Conservation (phyloP, 2,113 vertebrate genomes). For the Melanerpes formicivorus region DNA sequence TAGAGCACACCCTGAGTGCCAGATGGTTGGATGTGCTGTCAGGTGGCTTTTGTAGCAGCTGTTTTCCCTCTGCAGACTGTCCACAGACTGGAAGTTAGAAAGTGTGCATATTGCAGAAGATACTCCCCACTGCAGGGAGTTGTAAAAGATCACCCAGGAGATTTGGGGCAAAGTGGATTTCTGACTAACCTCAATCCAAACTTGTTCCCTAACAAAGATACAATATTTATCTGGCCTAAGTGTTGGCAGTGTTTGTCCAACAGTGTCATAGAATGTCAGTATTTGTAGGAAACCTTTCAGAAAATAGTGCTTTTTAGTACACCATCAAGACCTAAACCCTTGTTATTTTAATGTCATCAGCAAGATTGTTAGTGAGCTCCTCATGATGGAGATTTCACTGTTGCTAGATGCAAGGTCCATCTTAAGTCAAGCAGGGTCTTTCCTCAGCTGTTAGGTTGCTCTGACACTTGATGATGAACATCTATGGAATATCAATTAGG, state of each 20-base stretch:
- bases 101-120: neutral
- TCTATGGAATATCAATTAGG: neutral
- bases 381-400: neutral
- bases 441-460: neutral
- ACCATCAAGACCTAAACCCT: neutral
- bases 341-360: neutral
- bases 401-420: neutral
- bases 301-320: neutral
- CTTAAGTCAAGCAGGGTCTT: neutral
- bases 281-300: neutral
- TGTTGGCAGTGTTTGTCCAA: neutral
- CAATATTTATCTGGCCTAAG: neutral
- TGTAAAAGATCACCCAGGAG: neutral
- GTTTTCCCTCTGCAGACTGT: neutral
- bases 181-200: neutral
- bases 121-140: neutral
- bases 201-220: neutral
- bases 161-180: neutral
- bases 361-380: neutral
- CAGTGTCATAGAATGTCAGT: neutral
- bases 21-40: neutral
- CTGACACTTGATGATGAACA: neutral
- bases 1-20: neutral
- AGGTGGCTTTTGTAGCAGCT: neutral
- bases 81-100: neutral